These are phyloP conservation scores for Marasmarcha lunaedactyla DNA, from an alignment of 2,888 invertebrate genomes.

Conservation along the genomic window DNA sequence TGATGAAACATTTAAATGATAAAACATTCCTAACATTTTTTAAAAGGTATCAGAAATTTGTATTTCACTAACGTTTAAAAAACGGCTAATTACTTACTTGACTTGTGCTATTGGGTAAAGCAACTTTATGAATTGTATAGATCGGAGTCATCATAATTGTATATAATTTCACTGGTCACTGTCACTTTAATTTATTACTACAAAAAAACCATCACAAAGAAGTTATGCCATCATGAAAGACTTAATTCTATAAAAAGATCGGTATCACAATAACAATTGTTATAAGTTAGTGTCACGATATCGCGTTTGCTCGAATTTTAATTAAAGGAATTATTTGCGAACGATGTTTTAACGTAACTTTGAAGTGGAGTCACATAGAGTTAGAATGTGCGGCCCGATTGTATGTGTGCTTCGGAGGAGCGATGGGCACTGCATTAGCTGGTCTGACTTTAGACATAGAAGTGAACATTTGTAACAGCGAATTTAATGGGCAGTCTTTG, in stretches of 20 bases:
- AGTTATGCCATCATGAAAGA: no score
- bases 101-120: constrained; percentile 13
- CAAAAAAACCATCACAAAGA: constrained; percentile 1
- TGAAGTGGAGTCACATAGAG: no score
- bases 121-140: constrained; percentile 42
- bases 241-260: constrained; percentile 27
- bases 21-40: no score
- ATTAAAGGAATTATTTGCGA: constrained; percentile 36
- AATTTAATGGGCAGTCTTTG: constrained; percentile 45
- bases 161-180: constrained; percentile 14
- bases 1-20: no score
- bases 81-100: background rate
- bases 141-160: constrained; percentile 37
- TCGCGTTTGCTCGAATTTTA: constrained; percentile 39
- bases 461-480: constrained; percentile 30
- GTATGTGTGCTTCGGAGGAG: no score
- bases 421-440: no score
- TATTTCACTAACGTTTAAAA: no score
- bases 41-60: no score
- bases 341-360: no score
- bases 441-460: constrained; percentile 22
- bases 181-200: constrained; percentile 1
- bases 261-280: constrained; percentile 51
- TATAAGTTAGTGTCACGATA: constrained; percentile 46
- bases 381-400: no score